Evolutionary conservation across 2,888 invertebrate species (phyloP).

Genomic region (Eupithecia dodoneata): DNA sequence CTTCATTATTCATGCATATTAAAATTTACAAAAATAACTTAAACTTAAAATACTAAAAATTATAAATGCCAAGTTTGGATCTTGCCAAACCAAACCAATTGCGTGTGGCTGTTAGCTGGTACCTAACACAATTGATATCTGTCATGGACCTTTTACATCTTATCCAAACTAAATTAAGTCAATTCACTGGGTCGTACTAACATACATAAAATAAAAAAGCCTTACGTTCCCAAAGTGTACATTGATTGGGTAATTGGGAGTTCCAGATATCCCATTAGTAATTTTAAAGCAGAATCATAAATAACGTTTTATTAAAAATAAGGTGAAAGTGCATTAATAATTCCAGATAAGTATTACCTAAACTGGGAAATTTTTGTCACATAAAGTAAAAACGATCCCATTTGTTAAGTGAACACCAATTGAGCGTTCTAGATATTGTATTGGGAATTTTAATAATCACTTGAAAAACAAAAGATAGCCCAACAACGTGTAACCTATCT

Average conservation of each 20-base stretch:
- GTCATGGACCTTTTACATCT: neutral
- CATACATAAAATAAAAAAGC: neutral
- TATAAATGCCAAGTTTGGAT: slow-evolving; percentile 12
- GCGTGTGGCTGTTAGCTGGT: neutral
- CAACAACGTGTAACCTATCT: neutral
- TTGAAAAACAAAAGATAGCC: neutral
- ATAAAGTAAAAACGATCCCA: neutral
- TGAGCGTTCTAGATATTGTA: neutral
- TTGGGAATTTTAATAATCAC: neutral
- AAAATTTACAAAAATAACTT: slow-evolving; percentile 31
- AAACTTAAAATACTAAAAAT: slow-evolving; percentile 21
- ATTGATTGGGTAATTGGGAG: neutral
- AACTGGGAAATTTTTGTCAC: neutral
- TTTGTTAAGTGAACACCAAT: neutral
- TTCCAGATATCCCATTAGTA: neutral
- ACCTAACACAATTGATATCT: neutral
- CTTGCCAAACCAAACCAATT: neutral
- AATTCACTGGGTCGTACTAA: neutral
- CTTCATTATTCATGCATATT: slow-evolving; percentile 24
- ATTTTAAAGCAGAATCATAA: neutral
- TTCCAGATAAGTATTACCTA: neutral
- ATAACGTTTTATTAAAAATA: neutral
- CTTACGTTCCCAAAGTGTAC: neutral
- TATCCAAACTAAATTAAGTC: neutral
- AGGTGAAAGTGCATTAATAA: neutral